Evolutionary conservation across 2,888 invertebrate species (phyloP).

Genomic region (Seira ritae): DNA sequence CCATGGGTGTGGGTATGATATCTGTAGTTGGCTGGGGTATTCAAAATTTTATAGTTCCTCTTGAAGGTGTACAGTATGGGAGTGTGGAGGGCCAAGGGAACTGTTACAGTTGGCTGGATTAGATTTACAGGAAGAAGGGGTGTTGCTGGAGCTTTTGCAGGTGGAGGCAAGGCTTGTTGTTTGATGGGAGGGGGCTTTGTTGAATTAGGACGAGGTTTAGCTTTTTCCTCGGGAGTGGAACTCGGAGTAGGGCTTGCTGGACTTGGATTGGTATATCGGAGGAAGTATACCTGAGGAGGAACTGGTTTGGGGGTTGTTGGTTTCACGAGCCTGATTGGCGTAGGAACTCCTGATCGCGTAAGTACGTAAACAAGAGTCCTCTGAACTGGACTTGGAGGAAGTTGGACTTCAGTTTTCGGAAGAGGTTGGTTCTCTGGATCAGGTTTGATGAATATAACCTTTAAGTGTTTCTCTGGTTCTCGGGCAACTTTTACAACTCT

Average conservation of each 20-base stretch:
- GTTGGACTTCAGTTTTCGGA: conserved; percentile 53
- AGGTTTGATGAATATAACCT: conserved; percentile 56
- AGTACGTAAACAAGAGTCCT: conserved; percentile 58
- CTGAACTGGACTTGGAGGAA: conserved; percentile 31
- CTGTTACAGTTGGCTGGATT: background rate
- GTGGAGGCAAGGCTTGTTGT: background rate
- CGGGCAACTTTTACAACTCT: conserved; percentile 39
- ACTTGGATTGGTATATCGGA: conserved; percentile 47
- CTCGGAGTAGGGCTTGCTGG: conserved; percentile 4
- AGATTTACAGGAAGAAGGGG: too few species aligned
- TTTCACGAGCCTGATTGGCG: conserved; percentile 40
- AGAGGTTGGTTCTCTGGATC: conserved; percentile 1
- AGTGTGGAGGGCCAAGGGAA: background rate
- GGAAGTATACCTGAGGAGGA: conserved; percentile 61
- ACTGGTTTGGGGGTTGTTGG: conserved; percentile 40
- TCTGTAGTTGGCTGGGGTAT: background rate
- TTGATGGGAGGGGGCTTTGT: too few species aligned
- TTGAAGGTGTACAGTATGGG: background rate
- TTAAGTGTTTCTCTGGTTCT: conserved; percentile 61
- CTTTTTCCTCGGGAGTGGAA: conserved; percentile 1
- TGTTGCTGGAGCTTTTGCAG: background rate
- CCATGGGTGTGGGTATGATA: background rate
- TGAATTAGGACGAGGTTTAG: background rate
- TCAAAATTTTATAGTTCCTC: background rate
- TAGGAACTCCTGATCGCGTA: conserved; percentile 35